A percentile compares a stretch with the other conserved stretches of the same genome.
phyloP scores from a whole-genome alignment of 2,797 vertebrate genomes.

The Lophius americanus region DNA sequence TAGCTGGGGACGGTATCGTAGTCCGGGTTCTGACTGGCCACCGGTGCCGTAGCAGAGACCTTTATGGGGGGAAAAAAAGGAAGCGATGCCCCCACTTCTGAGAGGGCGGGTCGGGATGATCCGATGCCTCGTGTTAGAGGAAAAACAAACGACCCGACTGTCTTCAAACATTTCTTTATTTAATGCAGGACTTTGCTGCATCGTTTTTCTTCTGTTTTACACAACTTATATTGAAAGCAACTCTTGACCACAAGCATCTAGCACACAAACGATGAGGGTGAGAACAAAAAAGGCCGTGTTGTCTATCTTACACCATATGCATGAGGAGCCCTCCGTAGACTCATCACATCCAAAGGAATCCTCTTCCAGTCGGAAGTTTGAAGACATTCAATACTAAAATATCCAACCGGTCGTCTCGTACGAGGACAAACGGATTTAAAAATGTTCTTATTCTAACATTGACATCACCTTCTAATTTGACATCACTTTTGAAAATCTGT shows the following conservation, averaged over 20 bases:
- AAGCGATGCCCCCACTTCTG: too few relatives aligned
- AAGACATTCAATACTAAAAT: slow-evolving; percentile 61
- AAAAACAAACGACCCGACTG: slow-evolving; percentile 1
- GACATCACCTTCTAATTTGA: slow-evolving; percentile 67
- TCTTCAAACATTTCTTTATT: slow-evolving; percentile 70
- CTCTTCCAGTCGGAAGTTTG: slow-evolving; percentile 21
- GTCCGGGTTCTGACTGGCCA: too few relatives aligned
- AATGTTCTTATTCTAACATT: slow-evolving; percentile 31
- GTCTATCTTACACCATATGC: slow-evolving; percentile 39
- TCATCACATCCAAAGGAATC: slow-evolving; percentile 55
- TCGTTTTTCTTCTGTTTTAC: slow-evolving; percentile 32
- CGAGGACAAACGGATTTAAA: slow-evolving; percentile 38
- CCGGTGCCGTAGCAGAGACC: too few relatives aligned
- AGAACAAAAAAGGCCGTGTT: slow-evolving; percentile 51
- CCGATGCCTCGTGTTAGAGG: not conserved
- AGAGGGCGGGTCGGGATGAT: too few relatives aligned
- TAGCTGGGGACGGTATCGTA: too few relatives aligned
- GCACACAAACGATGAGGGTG: slow-evolving; percentile 52
- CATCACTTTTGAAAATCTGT: slow-evolving; percentile 53
- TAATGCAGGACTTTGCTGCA: slow-evolving; percentile 60
- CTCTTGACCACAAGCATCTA: slow-evolving; percentile 53
- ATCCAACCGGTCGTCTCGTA: slow-evolving; percentile 31
- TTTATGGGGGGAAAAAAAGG: too few relatives aligned
- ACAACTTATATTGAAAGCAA: slow-evolving; percentile 61
- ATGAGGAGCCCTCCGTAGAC: slow-evolving; percentile 49